Evolutionary conservation across 2,113 vertebrate genomes (phyloP), one percentile per base, ranked within the genome.

Genomic region (Tychaedon coryphoeus): DNA sequence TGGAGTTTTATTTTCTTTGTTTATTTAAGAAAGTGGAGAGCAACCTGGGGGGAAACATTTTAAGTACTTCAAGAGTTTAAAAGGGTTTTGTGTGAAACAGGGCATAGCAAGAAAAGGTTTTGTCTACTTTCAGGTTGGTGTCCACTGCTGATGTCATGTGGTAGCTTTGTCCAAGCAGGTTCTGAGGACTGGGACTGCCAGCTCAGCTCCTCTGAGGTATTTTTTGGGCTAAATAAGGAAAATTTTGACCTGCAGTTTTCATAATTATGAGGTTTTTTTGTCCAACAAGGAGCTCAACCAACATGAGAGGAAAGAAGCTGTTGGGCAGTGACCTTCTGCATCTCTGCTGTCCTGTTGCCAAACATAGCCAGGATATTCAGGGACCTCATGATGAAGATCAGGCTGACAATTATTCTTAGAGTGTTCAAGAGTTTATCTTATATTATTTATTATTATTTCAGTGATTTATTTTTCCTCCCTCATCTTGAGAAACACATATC

Each of bases 401-500:
- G 33, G 25, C 19, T 90, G 38, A 14, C 16, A 75, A 14, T 69
- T 73, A 45, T 69, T 12, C 5, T 45, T n/a, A 31, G 0, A 18
- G 7, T n/a, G 33, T 25, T 40, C 29, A 50, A 25, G 40, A 71
- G 5, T 42, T 67, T 58, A 2, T 84, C 13, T 69, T 90, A 5
- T 9, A 31, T 51, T 54, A 40, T 40, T 40, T 40, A 40, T 40
- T 38, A 29, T 36, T 71, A 75, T 43, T 42, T 66, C 25, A 43
- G 2, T n/a, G 5, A 25, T 15, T 17, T 40, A 17, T 18, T 28
- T 31, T 12, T 19, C 19, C 5, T 2, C 4, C 6, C 14, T 29
- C 6, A 23, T 29, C 25, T 19, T 40, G 6, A 66, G 15, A 66
- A 65, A 23, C 9, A 9, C 5, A 6, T 4, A 6, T 22, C 17